Percentiles rank a stretch among this genome's conserved stretches.
phyloP scores from a whole-genome alignment of 2,797 vertebrate genomes.

The Ptychadena robeensis region DNA sequence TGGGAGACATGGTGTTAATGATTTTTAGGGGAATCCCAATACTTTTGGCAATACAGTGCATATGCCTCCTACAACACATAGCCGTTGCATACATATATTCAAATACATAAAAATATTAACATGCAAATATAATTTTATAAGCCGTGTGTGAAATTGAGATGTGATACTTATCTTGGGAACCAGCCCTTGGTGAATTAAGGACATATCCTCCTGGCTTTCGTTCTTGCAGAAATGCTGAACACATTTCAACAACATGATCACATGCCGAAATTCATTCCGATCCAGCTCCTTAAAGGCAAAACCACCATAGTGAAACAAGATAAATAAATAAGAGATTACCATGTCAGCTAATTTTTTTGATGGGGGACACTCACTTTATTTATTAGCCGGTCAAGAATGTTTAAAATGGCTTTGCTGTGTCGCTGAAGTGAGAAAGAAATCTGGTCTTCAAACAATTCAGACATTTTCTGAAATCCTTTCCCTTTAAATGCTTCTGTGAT shows the following conservation, averaged over 20 bases:
- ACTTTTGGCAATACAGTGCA: no score
- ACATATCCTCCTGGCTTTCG: slow-evolving; percentile 64
- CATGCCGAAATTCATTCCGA: slow-evolving; percentile 74
- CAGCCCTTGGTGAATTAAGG: slow-evolving; percentile 76
- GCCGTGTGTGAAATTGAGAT: no score
- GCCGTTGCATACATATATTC: no score
- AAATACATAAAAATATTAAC: no score
- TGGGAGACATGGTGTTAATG: no score
- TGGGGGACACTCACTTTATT: slow-evolving; percentile 69
- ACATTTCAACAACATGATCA: slow-evolving; percentile 77
- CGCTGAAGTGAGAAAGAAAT: slow-evolving; percentile 68
- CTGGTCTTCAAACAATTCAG: slow-evolving; percentile 69
- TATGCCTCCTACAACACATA: no score
- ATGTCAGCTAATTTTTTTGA: not conserved
- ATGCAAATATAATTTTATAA: no score
- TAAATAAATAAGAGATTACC: not conserved
- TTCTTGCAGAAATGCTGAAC: slow-evolving; percentile 74
- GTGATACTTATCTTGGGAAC: slow-evolving; percentile 84
- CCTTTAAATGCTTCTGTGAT: slow-evolving; percentile 69
- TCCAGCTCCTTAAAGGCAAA: slow-evolving; percentile 76
- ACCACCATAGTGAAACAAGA: not conserved
- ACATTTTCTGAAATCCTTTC: slow-evolving; percentile 73
- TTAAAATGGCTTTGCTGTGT: slow-evolving; percentile 68
- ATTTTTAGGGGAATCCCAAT: no score
- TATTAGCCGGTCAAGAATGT: slow-evolving; percentile 73